Percentiles rank a stretch among this genome's conserved stretches.
Evolutionary conservation across 2,797 vertebrate genomes (phyloP).

Genomic region (Neopelma chrysocephalum): DNA sequence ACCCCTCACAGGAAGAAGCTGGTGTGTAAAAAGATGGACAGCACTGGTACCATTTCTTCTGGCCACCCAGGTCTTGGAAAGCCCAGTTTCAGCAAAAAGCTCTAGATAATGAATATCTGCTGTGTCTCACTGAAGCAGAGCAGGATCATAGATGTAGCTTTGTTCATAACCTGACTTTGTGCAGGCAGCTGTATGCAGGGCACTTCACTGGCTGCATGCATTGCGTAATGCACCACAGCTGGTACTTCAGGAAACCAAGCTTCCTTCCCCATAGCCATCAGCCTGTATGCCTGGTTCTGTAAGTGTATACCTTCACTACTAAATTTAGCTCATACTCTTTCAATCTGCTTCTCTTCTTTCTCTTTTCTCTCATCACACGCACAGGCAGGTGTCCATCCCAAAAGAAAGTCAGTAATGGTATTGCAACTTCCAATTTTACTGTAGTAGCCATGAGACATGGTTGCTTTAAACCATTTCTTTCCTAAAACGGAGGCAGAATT

Average conservation of each 20-base stretch:
- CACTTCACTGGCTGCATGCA: neutral
- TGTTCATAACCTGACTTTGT: neutral
- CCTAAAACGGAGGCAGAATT: neutral
- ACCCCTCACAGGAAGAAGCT: neutral
- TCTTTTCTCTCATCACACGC: neutral
- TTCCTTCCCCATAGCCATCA: neutral
- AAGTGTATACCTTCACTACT: neutral
- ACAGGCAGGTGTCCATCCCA: neutral
- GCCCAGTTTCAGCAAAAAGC: neutral
- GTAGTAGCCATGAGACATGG: neutral
- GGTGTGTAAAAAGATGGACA: neutral
- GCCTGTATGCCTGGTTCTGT: neutral
- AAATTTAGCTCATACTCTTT: neutral
- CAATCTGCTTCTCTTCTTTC: neutral
- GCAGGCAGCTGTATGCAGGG: neutral
- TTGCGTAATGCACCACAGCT: neutral
- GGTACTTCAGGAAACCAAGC: neutral
- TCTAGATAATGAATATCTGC: neutral
- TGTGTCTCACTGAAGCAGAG: neutral
- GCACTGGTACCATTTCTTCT: neutral
- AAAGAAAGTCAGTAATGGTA: neutral
- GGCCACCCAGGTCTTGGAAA: neutral
- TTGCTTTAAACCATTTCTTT: neutral
- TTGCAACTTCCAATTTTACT: neutral
- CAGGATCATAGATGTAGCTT: neutral